Conservation (phyloP, 2,888 invertebrate genomes). For the Thymelicus acteon region DNA sequence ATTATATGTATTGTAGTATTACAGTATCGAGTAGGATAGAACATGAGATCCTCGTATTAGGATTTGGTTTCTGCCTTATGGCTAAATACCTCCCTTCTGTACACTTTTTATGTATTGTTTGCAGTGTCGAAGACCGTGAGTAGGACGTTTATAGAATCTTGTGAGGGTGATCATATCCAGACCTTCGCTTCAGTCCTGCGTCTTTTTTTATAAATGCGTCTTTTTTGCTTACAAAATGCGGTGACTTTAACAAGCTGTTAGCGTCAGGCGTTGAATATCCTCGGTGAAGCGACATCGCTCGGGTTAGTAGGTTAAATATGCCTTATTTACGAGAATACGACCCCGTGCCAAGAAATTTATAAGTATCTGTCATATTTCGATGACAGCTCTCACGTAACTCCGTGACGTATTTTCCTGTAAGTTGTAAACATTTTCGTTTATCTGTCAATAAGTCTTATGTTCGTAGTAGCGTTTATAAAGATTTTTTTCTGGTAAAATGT, state of each 20-base stretch:
- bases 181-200: too few species aligned
- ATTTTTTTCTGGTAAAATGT: too few species aligned
- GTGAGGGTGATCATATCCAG: too few species aligned
- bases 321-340: constrained; percentile 30
- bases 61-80: too few species aligned
- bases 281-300: constrained; percentile 4
- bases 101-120: too few species aligned
- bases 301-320: constrained; percentile 34
- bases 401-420: not conserved
- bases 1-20: too few species aligned
- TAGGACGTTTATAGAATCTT: too few species aligned
- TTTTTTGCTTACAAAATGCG: not conserved
- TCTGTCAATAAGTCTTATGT: not conserved
- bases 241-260: constrained; percentile 16
- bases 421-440: not conserved
- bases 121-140: too few species aligned
- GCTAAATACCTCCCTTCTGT: too few species aligned
- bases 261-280: constrained; percentile 9
- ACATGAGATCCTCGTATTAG: too few species aligned
- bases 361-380: constrained; percentile 30
- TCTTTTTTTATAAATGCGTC: not conserved
- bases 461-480: too few species aligned
- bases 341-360: constrained; percentile 26
- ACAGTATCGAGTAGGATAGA: too few species aligned
- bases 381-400: constrained; percentile 19